Conservation (phyloP, 2,888 invertebrate genomes). For the Esperia sulphurella region DNA sequence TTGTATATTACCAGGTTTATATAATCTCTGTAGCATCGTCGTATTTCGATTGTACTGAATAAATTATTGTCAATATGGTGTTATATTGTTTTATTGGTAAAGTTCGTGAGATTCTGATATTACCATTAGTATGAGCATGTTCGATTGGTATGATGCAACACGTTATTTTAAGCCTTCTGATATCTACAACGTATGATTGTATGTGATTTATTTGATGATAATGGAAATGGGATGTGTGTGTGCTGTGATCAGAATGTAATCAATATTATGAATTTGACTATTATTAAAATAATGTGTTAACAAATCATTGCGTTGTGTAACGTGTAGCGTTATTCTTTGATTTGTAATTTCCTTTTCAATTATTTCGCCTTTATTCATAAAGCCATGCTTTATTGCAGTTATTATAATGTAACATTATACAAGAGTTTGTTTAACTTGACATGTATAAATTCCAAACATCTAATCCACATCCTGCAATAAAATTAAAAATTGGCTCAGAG, state of each 20-base stretch:
- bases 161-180: conserved; percentile 30
- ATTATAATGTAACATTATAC: too few relatives aligned
- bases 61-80: conserved; percentile 70
- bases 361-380: too few relatives aligned
- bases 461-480: too few relatives aligned
- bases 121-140: conserved; percentile 43
- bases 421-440: not conserved
- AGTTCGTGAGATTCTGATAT: conserved; percentile 43
- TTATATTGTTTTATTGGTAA: conserved; percentile 75
- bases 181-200: conserved; percentile 24
- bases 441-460: too few relatives aligned
- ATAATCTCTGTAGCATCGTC: conserved; percentile 1
- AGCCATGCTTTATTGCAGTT: too few relatives aligned
- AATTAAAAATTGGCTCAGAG: too few relatives aligned
- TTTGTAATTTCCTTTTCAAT: too few relatives aligned
- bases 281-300: too few relatives aligned
- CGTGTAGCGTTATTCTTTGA: too few relatives aligned
- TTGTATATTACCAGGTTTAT: not conserved
- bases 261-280: conserved; percentile 1
- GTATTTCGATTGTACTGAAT: conserved; percentile 45
- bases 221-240: conserved; percentile 27
- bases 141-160: conserved; percentile 47
- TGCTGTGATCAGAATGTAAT: conserved; percentile 1
- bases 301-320: too few relatives aligned
- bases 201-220: conserved; percentile 40